Conservation (phyloP, 2,797 vertebrate species). For the Phoxinus dragarum region DNA sequence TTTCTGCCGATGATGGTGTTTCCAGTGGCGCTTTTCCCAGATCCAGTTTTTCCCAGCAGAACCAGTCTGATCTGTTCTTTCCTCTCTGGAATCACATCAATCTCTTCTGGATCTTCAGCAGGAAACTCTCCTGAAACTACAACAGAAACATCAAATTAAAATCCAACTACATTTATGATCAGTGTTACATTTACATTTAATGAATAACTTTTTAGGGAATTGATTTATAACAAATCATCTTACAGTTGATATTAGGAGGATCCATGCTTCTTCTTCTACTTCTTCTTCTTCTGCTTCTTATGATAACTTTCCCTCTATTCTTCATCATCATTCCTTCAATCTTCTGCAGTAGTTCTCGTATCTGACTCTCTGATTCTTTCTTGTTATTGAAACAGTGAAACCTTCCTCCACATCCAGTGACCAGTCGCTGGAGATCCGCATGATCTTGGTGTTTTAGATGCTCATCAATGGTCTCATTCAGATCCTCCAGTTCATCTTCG, state of each 20-base stretch:
- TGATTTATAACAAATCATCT: neutral
- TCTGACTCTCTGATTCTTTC: neutral
- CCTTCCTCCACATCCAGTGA: neutral
- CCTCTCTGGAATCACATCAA: neutral
- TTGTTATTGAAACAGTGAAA: slow-evolving; percentile 22
- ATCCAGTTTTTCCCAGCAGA: slow-evolving; percentile 1
- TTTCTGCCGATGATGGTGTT: neutral
- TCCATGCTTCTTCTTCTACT: neutral
- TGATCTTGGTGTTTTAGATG: neutral
- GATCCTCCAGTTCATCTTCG: slow-evolving; percentile 9
- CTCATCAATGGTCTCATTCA: slow-evolving; percentile 1
- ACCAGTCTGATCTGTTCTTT: neutral
- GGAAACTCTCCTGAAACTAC: neutral
- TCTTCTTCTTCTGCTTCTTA: no score
- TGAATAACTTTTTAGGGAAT: no score
- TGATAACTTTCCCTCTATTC: neutral
- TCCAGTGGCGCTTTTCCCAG: neutral
- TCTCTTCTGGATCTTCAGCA: neutral
- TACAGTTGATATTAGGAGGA: neutral
- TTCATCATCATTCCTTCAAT: neutral
- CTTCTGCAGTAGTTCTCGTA: neutral
- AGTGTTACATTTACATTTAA: no score
- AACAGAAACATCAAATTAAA: neutral
- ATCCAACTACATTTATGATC: no score
- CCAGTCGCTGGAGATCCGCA: neutral